These are phyloP conservation scores for Ellobius talpinus DNA, from an alignment of 2,113 vertebrate species.

Conservation along the genomic window DNA sequence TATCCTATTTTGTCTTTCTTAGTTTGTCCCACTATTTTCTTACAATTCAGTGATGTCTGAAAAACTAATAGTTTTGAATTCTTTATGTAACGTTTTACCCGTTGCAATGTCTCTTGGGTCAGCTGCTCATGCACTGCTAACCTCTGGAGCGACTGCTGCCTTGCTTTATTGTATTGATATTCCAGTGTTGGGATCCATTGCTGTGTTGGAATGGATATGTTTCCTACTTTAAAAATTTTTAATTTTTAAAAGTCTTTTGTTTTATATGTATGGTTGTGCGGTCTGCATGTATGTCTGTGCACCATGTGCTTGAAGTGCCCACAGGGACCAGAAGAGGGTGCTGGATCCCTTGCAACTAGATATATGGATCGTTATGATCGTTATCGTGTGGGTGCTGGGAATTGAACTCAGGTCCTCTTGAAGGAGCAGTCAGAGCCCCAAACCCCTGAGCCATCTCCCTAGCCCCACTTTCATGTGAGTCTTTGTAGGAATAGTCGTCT, in stretches of 20 bases:
- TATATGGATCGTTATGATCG: no score
- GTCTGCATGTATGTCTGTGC: not conserved
- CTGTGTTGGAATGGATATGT: no score
- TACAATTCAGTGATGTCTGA: not conserved
- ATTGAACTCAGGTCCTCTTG: not conserved
- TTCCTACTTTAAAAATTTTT: not conserved
- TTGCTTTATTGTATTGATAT: no score
- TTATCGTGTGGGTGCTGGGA: not conserved
- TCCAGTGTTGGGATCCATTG: no score
- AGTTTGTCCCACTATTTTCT: not conserved
- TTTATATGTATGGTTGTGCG: not conserved
- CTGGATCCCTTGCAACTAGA: not conserved
- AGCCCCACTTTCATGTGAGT: not conserved
- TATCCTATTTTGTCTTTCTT: not conserved
- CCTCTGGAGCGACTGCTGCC: not conserved
- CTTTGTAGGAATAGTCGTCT: not conserved
- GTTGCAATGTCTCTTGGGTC: not conserved
- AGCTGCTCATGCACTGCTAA: not conserved
- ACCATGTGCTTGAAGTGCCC: not conserved
- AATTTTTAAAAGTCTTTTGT: not conserved
- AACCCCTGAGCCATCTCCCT: not conserved
- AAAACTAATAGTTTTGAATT: not conserved
- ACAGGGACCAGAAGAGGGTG: not conserved
- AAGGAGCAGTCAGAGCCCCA: not conserved
- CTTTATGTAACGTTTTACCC: not conserved